phyloP scores from a whole-genome alignment of 2,888 invertebrate species.

The Eupithecia centaureata region DNA sequence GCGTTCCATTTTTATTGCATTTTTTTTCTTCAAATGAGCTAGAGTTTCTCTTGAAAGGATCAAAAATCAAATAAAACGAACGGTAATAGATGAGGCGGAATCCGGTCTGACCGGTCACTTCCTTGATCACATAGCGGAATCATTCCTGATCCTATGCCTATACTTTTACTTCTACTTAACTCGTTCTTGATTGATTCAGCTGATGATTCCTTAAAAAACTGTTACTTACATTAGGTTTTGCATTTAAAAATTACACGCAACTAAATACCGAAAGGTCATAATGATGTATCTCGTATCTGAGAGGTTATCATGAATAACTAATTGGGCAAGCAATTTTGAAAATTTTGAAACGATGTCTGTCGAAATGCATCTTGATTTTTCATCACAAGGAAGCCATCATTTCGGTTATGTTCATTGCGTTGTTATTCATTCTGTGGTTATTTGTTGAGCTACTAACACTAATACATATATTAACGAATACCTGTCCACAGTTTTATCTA shows the following conservation, averaged over 20 bases:
- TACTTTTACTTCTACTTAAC: neutral
- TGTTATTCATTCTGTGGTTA: neutral
- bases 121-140: neutral
- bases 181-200: neutral
- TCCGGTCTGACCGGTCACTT: conserved; percentile 48
- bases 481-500: neutral
- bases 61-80: conserved; percentile 13
- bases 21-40: neutral
- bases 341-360: neutral
- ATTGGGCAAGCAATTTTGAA: conserved; percentile 8
- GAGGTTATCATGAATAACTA: conserved; percentile 19
- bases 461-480: conserved; percentile 1
- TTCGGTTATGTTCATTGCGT: conserved; percentile 11
- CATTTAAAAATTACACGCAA: neutral
- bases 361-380: conserved; percentile 17
- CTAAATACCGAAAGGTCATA: conserved; percentile 7
- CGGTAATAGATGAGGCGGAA: conserved; percentile 39
- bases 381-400: conserved; percentile 24
- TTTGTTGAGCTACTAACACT: conserved; percentile 8
- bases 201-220: neutral
- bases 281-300: conserved; percentile 11
- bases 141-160: conserved; percentile 8
- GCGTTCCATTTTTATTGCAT: neutral
- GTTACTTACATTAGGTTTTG: no score
- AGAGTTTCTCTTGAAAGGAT: conserved; percentile 17